Evolutionary conservation across 2,888 invertebrate genomes (phyloP), one percentile per base, ranked within the genome.

Genomic region (Bugula neritina): DNA sequence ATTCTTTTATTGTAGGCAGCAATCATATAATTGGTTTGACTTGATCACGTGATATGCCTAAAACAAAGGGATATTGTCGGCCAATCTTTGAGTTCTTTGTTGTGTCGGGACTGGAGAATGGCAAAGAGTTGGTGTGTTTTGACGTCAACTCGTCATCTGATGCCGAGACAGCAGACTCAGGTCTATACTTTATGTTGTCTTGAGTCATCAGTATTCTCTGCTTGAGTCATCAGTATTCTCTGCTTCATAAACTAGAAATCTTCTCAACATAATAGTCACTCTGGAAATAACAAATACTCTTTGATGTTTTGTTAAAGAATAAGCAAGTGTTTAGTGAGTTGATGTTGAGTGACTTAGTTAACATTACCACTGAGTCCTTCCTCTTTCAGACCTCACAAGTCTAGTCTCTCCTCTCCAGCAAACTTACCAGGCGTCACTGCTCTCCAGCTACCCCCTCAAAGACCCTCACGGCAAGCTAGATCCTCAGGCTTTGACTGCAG

Each of bases 321-420:
- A n/a, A n/a, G n/a, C n/a, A n/a, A n/a, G n/a, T n/a, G n/a, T n/a
- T n/a, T n/a, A n/a, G n/a, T n/a, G n/a, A n/a, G n/a, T n/a, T n/a
- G n/a, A n/a, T n/a, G n/a, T n/a, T n/a, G n/a, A n/a, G n/a, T n/a
- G n/a, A n/a, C n/a, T n/a, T n/a, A n/a, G n/a, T n/a, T n/a, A n/a
- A n/a, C n/a, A n/a, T n/a, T n/a, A n/a, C n/a, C n/a, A n/a, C n/a
- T n/a, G n/a, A n/a, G n/a, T n/a, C n/a, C n/a, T n/a, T n/a, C n/a
- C 3, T 55, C 3, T 63, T 63, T 13, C 63, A 63, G 63, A 63
- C 3, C 63, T 63, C 27, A 27, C 27, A n/a, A 63, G 31, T 3
- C 63, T 63, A 13, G 31, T 63, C 34, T 63, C 63, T n/a, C 63
- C 63, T 3, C 34, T 63, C 2, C 63, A 63, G 31, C 63, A 63